These are phyloP conservation scores for Sminthurinus aureus DNA, from an alignment of 2,888 invertebrate genomes.

Conservation along the genomic window DNA sequence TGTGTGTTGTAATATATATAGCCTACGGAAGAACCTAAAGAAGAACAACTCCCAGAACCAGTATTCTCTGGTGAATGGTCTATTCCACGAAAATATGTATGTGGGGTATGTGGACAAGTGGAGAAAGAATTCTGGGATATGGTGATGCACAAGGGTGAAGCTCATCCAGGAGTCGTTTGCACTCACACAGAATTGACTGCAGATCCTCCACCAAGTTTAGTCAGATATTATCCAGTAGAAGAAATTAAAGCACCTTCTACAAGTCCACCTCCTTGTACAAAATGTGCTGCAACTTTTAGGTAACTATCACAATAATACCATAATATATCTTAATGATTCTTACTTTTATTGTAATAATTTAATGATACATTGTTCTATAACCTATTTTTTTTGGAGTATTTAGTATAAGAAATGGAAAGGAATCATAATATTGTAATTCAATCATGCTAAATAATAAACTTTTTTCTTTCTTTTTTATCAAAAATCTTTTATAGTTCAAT, in stretches of 20 bases:
- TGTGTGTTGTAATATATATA: not conserved
- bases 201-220: constrained; percentile 42
- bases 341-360: not conserved
- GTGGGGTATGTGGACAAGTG: constrained; percentile 57
- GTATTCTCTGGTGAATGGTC: constrained; percentile 59
- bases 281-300: constrained; percentile 54
- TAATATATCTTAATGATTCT: not conserved
- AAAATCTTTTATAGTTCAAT: constrained; percentile 35
- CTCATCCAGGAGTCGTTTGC: constrained; percentile 57
- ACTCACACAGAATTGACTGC: constrained; percentile 57
- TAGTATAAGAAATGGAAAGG: not conserved
- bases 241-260: constrained; percentile 36
- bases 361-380: not conserved
- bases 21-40: constrained; percentile 21
- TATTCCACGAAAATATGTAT: constrained; percentile 52
- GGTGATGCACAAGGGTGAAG: constrained; percentile 59
- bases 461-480: not conserved
- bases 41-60: constrained; percentile 34
- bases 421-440: not conserved
- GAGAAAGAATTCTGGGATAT: constrained; percentile 59
- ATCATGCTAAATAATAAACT: not conserved
- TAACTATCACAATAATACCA: constrained; percentile 33
- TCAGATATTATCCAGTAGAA: constrained; percentile 27
- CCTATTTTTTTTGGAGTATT: not conserved
- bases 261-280: constrained; percentile 51